These are phyloP conservation scores for Palythoa grandiflora DNA, from an alignment of 92 coral and sea anemone species.

Conservation along the genomic window DNA sequence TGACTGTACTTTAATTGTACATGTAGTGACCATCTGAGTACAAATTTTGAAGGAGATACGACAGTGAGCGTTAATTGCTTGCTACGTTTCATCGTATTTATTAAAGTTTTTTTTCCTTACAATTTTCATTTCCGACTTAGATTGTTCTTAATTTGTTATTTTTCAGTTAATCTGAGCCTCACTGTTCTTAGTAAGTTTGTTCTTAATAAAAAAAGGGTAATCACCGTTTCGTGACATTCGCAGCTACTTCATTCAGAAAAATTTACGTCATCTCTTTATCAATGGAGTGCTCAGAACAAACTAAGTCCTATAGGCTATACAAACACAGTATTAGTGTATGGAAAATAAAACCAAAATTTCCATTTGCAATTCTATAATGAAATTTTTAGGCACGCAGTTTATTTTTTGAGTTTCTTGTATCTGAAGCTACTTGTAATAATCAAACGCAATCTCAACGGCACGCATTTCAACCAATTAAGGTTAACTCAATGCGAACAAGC, in stretches of 20 bases:
- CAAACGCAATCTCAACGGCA: neutral
- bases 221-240: neutral
- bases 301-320: conserved; percentile 26
- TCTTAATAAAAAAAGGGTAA: too few species aligned
- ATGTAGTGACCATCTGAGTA: too few species aligned
- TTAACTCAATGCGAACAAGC: neutral
- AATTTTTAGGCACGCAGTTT: neutral
- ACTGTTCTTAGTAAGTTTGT: too few species aligned
- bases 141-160: too few species aligned
- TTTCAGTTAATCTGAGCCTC: too few species aligned
- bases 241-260: conserved; percentile 2
- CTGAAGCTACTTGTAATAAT: neutral
- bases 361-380: neutral
- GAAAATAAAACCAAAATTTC: neutral
- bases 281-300: neutral
- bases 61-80: too few species aligned
- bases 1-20: too few species aligned
- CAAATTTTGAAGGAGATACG: too few species aligned
- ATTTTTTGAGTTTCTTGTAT: neutral
- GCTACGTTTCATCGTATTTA: too few species aligned
- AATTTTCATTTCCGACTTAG: too few species aligned
- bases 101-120: too few species aligned
- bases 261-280: neutral
- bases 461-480: neutral
- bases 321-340: neutral